These are phyloP conservation scores for Dicycla oo DNA, from an alignment of 2,888 invertebrate genomes.

Conservation along the genomic window DNA sequence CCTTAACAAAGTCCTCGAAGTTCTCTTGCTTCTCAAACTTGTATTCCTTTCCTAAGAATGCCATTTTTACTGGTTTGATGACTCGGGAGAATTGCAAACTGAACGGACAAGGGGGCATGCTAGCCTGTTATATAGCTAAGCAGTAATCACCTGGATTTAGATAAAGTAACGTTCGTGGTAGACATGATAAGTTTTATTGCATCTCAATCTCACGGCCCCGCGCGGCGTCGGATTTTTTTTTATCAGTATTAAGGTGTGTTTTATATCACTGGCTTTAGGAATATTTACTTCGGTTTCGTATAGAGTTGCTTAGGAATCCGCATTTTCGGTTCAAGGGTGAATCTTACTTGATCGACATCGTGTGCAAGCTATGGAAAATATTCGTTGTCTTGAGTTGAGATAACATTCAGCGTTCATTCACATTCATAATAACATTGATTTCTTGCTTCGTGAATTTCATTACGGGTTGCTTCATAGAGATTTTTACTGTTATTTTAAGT, in stretches of 20 bases:
- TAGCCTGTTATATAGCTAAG: conserved; percentile 42
- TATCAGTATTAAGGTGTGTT: conserved; percentile 15
- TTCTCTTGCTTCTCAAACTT: conserved; percentile 71
- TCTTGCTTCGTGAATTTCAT: not conserved
- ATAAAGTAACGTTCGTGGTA: conserved; percentile 24
- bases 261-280: conserved; percentile 2
- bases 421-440: not conserved
- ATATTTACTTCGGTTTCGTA: not conserved
- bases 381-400: not conserved
- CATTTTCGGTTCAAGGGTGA: not conserved
- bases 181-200: conserved; percentile 58
- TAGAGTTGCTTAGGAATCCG: not conserved
- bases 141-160: conserved; percentile 46
- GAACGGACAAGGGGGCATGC: not conserved
- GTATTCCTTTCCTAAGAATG: conserved; percentile 74
- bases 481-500: not conserved
- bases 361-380: not conserved
- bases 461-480: not conserved
- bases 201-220: conserved; percentile 29
- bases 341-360: not conserved
- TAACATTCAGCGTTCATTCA: too few relatives aligned
- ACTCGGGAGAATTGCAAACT: conserved; percentile 26
- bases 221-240: conserved; percentile 19
- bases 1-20: conserved; percentile 70
- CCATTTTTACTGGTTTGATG: conserved; percentile 65